phyloP scores from a whole-genome alignment of 2,888 invertebrate species.

The Dorcus hopei region DNA sequence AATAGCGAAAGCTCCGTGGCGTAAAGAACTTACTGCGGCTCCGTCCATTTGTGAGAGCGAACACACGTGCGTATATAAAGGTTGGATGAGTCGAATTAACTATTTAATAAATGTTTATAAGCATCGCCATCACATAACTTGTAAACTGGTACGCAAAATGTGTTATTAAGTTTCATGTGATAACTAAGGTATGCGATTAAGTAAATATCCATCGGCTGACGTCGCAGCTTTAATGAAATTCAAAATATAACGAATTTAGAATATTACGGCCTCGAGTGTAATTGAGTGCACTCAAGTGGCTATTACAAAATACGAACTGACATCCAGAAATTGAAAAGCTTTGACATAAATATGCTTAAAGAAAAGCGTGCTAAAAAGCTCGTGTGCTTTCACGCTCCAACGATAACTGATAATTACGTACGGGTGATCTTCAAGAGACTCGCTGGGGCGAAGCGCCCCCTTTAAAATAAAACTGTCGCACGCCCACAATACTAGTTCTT shows the following conservation, averaged over 20 bases:
- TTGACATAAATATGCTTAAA: constrained; percentile 50
- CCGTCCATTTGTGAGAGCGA: no score
- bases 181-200: no score
- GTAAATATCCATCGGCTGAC: no score
- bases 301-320: constrained; percentile 43
- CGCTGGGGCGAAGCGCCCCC: constrained; percentile 37
- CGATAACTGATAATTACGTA: constrained; percentile 51
- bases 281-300: constrained; percentile 34
- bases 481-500: constrained; percentile 44
- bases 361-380: constrained; percentile 48
- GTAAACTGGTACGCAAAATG: no score
- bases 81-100: no score
- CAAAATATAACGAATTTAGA: no score
- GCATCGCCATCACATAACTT: no score
- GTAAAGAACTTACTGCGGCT: no score
- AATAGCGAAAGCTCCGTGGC: background rate
- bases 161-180: no score
- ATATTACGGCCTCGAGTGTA: constrained; percentile 17
- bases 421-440: constrained; percentile 50
- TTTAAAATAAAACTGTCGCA: constrained; percentile 48
- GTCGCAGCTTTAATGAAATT: no score
- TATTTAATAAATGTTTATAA: no score
- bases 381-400: constrained; percentile 45
- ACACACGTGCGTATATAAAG: no score
- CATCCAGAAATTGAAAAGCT: constrained; percentile 45